Evolutionary conservation across 2,113 vertebrate genomes (phyloP), one percentile per base, ranked within the genome.

Genomic region (Rousettus leschenaultii): DNA sequence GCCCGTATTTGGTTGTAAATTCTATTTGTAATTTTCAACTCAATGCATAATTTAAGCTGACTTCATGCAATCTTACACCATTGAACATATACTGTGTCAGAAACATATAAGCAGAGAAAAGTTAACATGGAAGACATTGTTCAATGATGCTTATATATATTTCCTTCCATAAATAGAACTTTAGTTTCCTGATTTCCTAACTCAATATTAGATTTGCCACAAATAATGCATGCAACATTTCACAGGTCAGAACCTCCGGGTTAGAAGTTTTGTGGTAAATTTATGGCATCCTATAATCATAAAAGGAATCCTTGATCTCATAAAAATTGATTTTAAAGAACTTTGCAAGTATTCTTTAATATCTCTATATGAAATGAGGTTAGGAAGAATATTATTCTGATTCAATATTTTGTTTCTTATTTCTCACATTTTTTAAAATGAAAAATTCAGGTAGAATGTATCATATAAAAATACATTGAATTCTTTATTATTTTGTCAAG

Each of bases 321-420:
- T 66, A 91, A 94, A 94, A 89, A 66, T 85, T 53, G n/a, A 92
- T 78, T 87, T 78, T n/a, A 78, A 95, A 89, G 13, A 70, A 74
- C 13, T 91, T 93, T 85, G 45, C 14, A 75, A 82, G 71, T 82
- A 87, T 71, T 5, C 21, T 80, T 93, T 85, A 93, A 51, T 85
- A 45, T 71, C 1, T 61, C 6, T 43, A 19, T 84, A 63, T n/a
- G 61, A 35, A 9, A 85, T 38, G 2, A 2, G 15, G 9, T 94
- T 84, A 85, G 16, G 19, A 59, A 0, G 33, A 75, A 70, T 96
- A 90, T 57, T 92, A 63, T 59, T 96, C 26, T 89, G 38, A 71
- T 93, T 93, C 77, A 86, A 30, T 61, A 74, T 91, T 84, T 86
- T 90, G 21, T 91, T 86, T 94, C 61, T 51, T 75, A 55, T 91